Evolutionary conservation across 2,113 vertebrate genomes (phyloP), one percentile per base, ranked within the genome.

Genomic region (Perccottus glenii): DNA sequence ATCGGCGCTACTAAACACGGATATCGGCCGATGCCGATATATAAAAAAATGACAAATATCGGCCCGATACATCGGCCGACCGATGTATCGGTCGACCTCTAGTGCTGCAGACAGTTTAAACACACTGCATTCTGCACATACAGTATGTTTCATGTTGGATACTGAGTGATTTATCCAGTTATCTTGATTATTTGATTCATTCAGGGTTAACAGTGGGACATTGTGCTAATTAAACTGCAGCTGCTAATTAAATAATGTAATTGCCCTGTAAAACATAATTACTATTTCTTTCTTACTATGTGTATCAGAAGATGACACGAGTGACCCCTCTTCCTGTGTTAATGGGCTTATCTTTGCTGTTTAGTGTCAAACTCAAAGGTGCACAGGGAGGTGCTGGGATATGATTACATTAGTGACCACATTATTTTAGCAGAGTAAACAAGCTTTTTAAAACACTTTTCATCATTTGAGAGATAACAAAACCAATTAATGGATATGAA

Each of bases 81-180:
- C n/a, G n/a, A n/a, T n/a, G n/a, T n/a, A n/a, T n/a, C n/a, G n/a
- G n/a, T n/a, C n/a, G n/a, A n/a, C n/a, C n/a, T n/a, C n/a, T n/a
- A n/a, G 36, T 44, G 67, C 51, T 6, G 61, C 70, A 59, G 44
- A 11, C 53, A 64, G 60, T 60, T 72, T 49, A 72, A 70, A 69
- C 63, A 40, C 8, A 40, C 38, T 40, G 38, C 38, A 40, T 40
- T 5, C 38, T 38, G 36, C n/a, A n/a, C n/a, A n/a, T n/a, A n/a
- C n/a, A n/a, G n/a, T n/a, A 27, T 27, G 19, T 27, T 27, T 27
- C 19, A 27, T 27, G 19, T 27, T 27, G 19, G 16, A 4, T 50
- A 50, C 27, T 27, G 2, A 27, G 19, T 27, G 19, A 4, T 3
- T 51, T 51, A 9, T 51, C 16, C 11, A 9, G 11, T 35, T 6